Evolutionary conservation across 2,797 vertebrate genomes (phyloP), one percentile per base, ranked within the genome.

Genomic region (Acanthis flammea): DNA sequence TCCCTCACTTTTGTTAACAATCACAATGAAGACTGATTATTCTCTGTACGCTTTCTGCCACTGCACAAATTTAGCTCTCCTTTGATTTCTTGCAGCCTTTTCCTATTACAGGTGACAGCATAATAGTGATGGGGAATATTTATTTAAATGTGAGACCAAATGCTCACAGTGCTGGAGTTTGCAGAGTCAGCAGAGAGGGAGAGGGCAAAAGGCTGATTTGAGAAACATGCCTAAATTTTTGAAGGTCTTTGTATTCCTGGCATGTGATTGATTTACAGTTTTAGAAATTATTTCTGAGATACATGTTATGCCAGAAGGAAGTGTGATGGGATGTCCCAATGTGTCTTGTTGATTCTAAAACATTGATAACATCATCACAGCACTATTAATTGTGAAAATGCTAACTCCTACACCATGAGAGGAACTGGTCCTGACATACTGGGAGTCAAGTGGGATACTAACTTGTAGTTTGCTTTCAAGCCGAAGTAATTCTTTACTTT

Each of bases 51-150:
- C 91, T 94, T 95, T 96, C 92, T 93, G 93, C 96, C 95, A 95
- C 93, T 0, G 14, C 94, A 95, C 79, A 87, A 86, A 96, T 94
- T 97, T 92, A 93, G 44, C 67, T 92, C 87, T 79, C 83, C 93
- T 97, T 97, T 97, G 96, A 96, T 97, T 96, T 96, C 95, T 96
- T 65, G 39, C 95, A 96, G 94, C 78, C 90, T 95, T 97, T 97
- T 97, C 94, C 92, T 96, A 96, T 96, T 97, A 96, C 82, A 95
- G 95, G 94, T 95, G 94, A 96, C 95, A 97, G 94, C 85, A 76
- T 97, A 97, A 97, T 97, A 96, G 92, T 70, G 72, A 95, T 63
- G 85, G 96, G 67, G 94, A 96, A 91, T 97, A 96, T 96, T 96
- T 97, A 96, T 96, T 95, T 96, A 96, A 96, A 96, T 96, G 63